Evolutionary conservation across 2,797 vertebrate species (phyloP), one percentile per base, ranked within the genome.

Genomic region (Trichosurus vulpecula): DNA sequence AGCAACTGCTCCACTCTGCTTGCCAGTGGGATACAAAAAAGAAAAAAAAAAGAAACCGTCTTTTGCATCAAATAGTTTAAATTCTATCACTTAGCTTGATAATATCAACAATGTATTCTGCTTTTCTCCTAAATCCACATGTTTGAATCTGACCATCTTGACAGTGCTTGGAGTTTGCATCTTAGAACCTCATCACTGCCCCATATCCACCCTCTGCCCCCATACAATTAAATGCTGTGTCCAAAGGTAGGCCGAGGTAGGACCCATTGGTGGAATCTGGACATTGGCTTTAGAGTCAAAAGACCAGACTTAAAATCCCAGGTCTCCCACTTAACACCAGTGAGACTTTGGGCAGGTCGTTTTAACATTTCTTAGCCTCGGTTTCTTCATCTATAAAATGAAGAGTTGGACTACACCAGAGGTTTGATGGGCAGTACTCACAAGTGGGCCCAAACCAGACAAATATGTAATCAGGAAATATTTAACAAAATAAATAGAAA

Each of bases 371-470:
- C 91, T 89, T 16, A 56, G 31, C 74, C 81, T 92, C 14, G 1
- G 57, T 92, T 95, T 87, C 53, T 89, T 92, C 41, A 94, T 92
- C n/a, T 96, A 11, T 93, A 52, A 92, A 61, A 61, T 81, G 41
- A 81, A 81, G 9, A 81, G 41, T 81, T 47, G 41, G 1, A 27
- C 22, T 81, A 81, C 19, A 81, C n/a, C 41, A 47, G n/a, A 81
- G 41, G 5, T 47, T 81, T 81, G 74, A 81, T 81, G 41, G 41
- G 9, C 8, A 47, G 16, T 81, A 10, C 22, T 25, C 41, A 19
- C 74, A 81, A 81, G 74, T 81, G n/a, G n/a, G 6, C 8, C n/a
- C 19, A 81, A 81, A 47, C 66, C 19, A 47, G 19, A 81, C 25
- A 81, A 81, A 47, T 47, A 47, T 66, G 35, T 66, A n/a, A n/a